These are phyloP conservation scores for Osmerus eperlanus DNA, from an alignment of 2,113 vertebrate genomes.

Conservation along the genomic window DNA sequence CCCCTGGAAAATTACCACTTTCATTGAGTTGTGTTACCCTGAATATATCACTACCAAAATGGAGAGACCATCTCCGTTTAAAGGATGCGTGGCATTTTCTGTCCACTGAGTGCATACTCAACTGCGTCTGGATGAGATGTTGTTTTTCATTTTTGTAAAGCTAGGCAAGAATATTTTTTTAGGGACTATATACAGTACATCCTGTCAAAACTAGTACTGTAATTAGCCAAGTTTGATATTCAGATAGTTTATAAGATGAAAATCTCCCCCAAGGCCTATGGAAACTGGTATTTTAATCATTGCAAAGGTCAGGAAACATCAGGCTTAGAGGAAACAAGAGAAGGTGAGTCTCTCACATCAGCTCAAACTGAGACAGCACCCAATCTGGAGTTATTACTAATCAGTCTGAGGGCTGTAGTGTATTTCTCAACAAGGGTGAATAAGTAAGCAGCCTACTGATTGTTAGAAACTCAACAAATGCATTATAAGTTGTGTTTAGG, in stretches of 20 bases:
- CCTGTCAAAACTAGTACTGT: neutral
- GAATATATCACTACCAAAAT: neutral
- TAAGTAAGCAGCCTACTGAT: neutral
- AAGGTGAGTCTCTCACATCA: constrained; percentile 39
- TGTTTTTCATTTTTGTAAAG: neutral
- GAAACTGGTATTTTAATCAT: constrained; percentile 63
- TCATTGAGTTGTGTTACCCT: neutral
- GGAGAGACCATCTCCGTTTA: neutral
- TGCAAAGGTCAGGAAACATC: constrained; percentile 70
- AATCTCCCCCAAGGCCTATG: constrained; percentile 44
- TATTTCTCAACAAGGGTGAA: neutral
- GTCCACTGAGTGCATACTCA: neutral
- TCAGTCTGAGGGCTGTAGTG: neutral
- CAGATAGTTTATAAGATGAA: constrained; percentile 26
- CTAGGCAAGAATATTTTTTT: neutral
- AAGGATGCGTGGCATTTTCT: neutral
- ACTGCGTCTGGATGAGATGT: no score
- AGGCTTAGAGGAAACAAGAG: constrained; percentile 63
- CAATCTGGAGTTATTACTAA: constrained; percentile 17
- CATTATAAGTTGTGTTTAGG: no score
- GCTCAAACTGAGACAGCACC: constrained; percentile 17
- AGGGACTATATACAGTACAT: neutral
- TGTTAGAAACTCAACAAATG: neutral
- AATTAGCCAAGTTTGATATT: constrained; percentile 28
- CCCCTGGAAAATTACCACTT: neutral